A percentile compares a stretch with the other conserved stretches of the same genome.
phyloP scores from a whole-genome alignment of 2,797 vertebrate genomes.

The Arremon aurantiirostris region DNA sequence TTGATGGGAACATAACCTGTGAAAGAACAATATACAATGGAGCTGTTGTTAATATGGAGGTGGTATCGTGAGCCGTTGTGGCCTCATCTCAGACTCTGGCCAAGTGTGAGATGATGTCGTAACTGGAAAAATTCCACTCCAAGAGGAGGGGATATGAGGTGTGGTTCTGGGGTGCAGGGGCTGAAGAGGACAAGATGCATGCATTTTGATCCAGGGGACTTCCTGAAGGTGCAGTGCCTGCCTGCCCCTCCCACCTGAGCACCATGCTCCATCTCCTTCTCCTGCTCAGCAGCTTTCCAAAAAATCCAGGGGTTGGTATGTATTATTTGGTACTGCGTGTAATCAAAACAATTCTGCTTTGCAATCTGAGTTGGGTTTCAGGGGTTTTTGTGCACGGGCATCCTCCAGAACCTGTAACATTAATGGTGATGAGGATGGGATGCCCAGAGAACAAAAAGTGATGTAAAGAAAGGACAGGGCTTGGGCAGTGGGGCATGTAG shows the following conservation, averaged over 20 bases:
- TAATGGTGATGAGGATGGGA: not conserved
- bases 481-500: rapidly evolving
- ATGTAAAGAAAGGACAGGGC: not conserved
- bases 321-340: not conserved
- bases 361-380: not conserved
- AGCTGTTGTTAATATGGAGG: not conserved
- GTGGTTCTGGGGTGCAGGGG: not conserved
- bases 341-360: not conserved
- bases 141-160: not conserved
- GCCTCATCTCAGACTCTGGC: not conserved
- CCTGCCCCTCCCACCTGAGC: not conserved
- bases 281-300: not conserved
- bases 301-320: not conserved
- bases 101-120: not conserved
- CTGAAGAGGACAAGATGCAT: not conserved
- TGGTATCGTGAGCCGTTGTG: rapidly evolving
- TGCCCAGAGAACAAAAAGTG: not conserved
- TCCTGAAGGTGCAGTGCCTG: not conserved
- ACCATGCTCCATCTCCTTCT: not conserved
- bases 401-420: rapidly evolving
- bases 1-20: not conserved
- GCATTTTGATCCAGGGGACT: rapidly evolving
- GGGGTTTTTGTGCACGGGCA: rapidly evolving
- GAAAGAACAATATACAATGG: not conserved
- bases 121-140: not conserved